Evolutionary conservation across 2,888 invertebrate species (phyloP).

Genomic region (Euproctis similis): DNA sequence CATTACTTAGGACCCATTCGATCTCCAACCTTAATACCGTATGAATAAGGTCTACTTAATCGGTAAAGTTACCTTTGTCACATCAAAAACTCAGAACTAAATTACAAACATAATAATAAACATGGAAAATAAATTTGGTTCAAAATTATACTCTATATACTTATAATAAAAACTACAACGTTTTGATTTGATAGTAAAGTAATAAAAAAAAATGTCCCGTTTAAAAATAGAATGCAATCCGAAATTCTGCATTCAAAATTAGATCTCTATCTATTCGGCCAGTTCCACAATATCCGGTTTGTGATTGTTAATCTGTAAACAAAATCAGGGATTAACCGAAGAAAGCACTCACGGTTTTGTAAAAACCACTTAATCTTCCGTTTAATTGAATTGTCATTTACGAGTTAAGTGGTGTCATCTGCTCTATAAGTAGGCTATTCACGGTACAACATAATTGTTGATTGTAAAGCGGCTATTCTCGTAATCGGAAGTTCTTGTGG

Average conservation of each 20-base stretch:
- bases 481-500: slow-evolving; percentile 16
- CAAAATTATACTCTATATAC: slow-evolving; percentile 3
- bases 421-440: slow-evolving; percentile 21
- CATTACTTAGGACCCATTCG: background rate
- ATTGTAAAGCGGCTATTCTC: slow-evolving; percentile 11
- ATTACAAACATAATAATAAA: slow-evolving; percentile 13
- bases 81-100: slow-evolving; percentile 18
- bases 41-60: background rate
- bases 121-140: slow-evolving; percentile 2
- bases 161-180: background rate
- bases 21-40: slow-evolving; percentile 8
- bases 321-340: slow-evolving; percentile 25
- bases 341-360: slow-evolving; percentile 18
- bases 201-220: slow-evolving; percentile 16
- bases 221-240: slow-evolving; percentile 39
- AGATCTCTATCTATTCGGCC: slow-evolving; percentile 62
- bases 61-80: slow-evolving; percentile 9
- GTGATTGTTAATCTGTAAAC: slow-evolving; percentile 23
- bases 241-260: slow-evolving; percentile 56
- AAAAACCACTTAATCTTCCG: slow-evolving; percentile 22
- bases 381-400: slow-evolving; percentile 25
- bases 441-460: slow-evolving; percentile 14
- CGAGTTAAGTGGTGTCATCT: slow-evolving; percentile 29
- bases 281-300: slow-evolving; percentile 40
- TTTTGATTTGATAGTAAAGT: no score